Evolutionary conservation across 2,113 vertebrate genomes (phyloP).

Genomic region (Microtus richardsoni): DNA sequence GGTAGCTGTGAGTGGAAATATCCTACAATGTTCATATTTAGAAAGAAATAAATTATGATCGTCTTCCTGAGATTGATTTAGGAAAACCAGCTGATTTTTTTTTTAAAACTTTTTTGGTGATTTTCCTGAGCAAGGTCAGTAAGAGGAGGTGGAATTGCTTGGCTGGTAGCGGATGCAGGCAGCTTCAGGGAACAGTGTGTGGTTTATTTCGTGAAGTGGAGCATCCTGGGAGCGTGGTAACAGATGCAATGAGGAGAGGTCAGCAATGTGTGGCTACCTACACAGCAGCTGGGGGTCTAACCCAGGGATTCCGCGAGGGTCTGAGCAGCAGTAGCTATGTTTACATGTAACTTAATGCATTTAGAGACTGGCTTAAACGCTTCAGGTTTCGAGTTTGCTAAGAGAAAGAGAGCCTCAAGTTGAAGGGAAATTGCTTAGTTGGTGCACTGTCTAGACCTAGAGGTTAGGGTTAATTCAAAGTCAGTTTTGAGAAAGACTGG

Average conservation of each 20-base stretch:
- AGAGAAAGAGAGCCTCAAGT: slow-evolving; percentile 9
- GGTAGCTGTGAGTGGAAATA: slow-evolving; percentile 65
- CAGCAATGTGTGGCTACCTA: neutral
- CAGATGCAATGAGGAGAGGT: neutral
- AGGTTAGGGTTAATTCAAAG: neutral
- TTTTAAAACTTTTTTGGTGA: neutral
- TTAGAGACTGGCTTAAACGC: slow-evolving; percentile 23
- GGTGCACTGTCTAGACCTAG: neutral
- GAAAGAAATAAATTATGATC: slow-evolving; percentile 71
- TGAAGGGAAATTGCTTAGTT: neutral
- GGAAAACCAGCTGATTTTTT: slow-evolving; percentile 36
- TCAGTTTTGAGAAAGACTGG: neutral
- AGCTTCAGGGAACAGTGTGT: slow-evolving; percentile 14
- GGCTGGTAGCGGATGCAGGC: slow-evolving; percentile 39
- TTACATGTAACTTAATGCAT: neutral
- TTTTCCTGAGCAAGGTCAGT: slow-evolving; percentile 37
- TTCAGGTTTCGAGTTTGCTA: neutral
- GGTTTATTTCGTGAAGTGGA: neutral
- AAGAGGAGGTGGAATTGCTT: slow-evolving; percentile 33
- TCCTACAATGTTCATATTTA: slow-evolving; percentile 74
- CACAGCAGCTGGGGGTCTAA: neutral
- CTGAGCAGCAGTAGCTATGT: neutral
- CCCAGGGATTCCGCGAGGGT: neutral
- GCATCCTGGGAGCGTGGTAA: slow-evolving; percentile 14
- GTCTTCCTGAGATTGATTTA: slow-evolving; percentile 64